phyloP scores from a whole-genome alignment of 2,113 vertebrate species.

The Nothobranchius kuhntae region DNA sequence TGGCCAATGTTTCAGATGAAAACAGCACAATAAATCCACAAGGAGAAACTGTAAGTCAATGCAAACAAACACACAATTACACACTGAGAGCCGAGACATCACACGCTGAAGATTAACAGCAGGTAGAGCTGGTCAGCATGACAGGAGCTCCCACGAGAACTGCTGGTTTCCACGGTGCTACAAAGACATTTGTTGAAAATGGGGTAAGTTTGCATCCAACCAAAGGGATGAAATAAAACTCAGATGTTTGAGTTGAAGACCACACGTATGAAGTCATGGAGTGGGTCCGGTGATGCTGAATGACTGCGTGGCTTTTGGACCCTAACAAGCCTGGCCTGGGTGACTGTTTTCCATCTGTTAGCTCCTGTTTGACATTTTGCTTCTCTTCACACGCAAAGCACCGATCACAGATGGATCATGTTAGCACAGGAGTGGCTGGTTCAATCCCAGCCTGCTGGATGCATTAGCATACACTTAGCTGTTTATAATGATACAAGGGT shows the following conservation, averaged over 20 bases:
- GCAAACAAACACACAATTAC: not conserved
- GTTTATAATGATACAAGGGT: too few species aligned
- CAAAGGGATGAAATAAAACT: constrained; percentile 5
- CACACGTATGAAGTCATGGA: constrained; percentile 33
- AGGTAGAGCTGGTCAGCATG: not conserved
- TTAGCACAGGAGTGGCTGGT: too few species aligned
- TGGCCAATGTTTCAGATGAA: not conserved
- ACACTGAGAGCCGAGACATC: not conserved
- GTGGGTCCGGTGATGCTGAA: constrained; percentile 18
- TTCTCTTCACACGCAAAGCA: too few species aligned
- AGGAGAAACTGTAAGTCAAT: not conserved
- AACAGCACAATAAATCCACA: not conserved
- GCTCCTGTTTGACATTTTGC: constrained; percentile 11
- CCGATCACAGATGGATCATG: too few species aligned
- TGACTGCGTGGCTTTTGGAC: constrained; percentile 16
- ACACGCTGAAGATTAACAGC: not conserved
- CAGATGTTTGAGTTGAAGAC: constrained; percentile 37
- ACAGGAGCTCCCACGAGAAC: not conserved
- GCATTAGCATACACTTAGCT: too few species aligned
- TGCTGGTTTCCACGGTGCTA: not conserved
- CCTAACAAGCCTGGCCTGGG: constrained; percentile 31
- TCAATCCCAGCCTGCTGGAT: too few species aligned
- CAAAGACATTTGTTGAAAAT: constrained; percentile 19
- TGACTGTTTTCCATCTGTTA: constrained; percentile 33
- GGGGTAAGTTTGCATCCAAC: constrained; percentile 19